phyloP scores from a whole-genome alignment of 2,797 vertebrate genomes.

The Enteromius thamalakanensis region DNA sequence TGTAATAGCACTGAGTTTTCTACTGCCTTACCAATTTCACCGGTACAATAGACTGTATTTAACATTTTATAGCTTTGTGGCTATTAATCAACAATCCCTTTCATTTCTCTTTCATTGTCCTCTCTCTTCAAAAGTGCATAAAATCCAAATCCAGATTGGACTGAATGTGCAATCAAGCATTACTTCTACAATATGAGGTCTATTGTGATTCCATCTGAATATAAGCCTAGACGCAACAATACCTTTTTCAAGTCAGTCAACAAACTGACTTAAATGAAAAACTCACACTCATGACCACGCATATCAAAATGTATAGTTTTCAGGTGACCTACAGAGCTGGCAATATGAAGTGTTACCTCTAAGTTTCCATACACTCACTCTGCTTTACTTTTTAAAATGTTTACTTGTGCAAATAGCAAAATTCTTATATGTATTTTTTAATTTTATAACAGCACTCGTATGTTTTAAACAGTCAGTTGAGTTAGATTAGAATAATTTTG shows the following conservation, averaged over 20 bases:
- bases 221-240: constrained; percentile 30
- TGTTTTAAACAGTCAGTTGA: constrained; percentile 65
- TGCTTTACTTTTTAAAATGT: constrained; percentile 52
- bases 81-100: constrained; percentile 44
- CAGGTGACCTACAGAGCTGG: constrained; percentile 37
- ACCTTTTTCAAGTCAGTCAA: constrained; percentile 31
- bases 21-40: constrained; percentile 35
- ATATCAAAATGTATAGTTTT: constrained; percentile 11
- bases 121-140: constrained; percentile 64
- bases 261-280: background rate
- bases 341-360: constrained; percentile 10
- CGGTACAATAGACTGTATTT: constrained; percentile 28
- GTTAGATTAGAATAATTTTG: constrained; percentile 45
- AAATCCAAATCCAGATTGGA: constrained; percentile 56
- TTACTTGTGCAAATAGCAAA: constrained; percentile 84
- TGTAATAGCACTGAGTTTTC: constrained; percentile 45
- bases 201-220: constrained; percentile 47
- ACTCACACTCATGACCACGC: constrained; percentile 14
- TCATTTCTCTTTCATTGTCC: constrained; percentile 62
- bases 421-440: constrained; percentile 79
- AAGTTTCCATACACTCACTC: constrained; percentile 55
- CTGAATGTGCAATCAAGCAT: constrained; percentile 65
- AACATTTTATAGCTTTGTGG: constrained; percentile 34
- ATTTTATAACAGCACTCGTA: constrained; percentile 48
- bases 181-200: constrained; percentile 58